Conservation (phyloP, 2,888 invertebrate genomes). For the Rugalucina vietnamica region DNA sequence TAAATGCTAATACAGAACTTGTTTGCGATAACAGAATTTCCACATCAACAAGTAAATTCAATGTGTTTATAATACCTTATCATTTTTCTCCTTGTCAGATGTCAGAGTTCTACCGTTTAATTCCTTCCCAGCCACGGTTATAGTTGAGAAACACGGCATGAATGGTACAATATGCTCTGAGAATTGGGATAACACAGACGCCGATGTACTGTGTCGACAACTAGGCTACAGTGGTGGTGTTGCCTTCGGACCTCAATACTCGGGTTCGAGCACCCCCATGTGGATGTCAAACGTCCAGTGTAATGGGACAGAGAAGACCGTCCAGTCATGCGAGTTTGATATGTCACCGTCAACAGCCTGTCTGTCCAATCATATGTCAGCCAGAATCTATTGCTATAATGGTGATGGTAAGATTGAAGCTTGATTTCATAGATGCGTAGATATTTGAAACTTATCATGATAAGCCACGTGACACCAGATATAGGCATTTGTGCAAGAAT, state of each 20-base stretch:
- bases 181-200: constrained; percentile 70
- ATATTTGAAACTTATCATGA: too few species aligned
- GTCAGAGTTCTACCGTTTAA: constrained; percentile 57
- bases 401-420: constrained; percentile 64
- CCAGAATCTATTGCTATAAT: constrained; percentile 68
- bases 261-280: constrained; percentile 64
- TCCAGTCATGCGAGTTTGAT: constrained; percentile 63
- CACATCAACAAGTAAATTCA: too few species aligned
- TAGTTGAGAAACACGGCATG: constrained; percentile 69
- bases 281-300: constrained; percentile 73
- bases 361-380: constrained; percentile 68
- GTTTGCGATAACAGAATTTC: too few species aligned
- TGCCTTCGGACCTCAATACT: constrained; percentile 67
- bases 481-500: too few species aligned
- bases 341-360: constrained; percentile 62
- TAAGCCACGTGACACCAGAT: too few species aligned
- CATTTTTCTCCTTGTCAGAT: constrained; percentile 56
- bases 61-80: too few species aligned
- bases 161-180: constrained; percentile 72
- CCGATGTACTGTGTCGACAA: constrained; percentile 71
- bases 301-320: constrained; percentile 63
- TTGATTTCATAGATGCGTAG: too few species aligned
- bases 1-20: too few species aligned
- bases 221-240: constrained; percentile 66
- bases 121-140: constrained; percentile 68